A percentile compares a stretch with the other conserved stretches of the same genome.
Evolutionary conservation across 2,113 vertebrate species (phyloP).

Genomic region (Rhizomys pruinosus): DNA sequence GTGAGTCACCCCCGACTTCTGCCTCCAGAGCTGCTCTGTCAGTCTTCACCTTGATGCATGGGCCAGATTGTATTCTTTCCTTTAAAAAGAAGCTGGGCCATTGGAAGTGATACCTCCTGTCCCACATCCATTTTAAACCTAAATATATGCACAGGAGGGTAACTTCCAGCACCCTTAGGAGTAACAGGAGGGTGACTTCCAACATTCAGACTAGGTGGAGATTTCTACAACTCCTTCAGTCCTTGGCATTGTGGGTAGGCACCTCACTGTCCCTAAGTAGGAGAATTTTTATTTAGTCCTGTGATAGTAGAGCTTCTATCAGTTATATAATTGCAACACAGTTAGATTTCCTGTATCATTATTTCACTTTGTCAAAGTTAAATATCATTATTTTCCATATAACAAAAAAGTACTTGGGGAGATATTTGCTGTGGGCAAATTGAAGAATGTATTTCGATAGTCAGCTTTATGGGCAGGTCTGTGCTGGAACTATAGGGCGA

Average conservation of each 20-base stretch:
- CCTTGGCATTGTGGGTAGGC: background rate
- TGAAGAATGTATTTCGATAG: constrained; percentile 1
- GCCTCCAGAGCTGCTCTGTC: background rate
- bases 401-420: background rate
- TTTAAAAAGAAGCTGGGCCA: background rate
- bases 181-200: background rate
- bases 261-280: background rate
- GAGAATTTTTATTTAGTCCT: background rate
- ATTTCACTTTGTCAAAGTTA: background rate
- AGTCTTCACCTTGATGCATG: background rate
- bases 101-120: background rate
- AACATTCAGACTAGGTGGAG: background rate
- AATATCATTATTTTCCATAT: background rate
- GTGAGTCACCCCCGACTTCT: background rate
- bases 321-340: background rate
- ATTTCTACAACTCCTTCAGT: background rate
- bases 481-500: background rate
- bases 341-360: background rate
- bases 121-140: background rate
- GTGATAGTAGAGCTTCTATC: background rate
- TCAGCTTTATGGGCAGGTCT: background rate
- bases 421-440: background rate
- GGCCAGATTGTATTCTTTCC: background rate
- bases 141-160: background rate
- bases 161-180: background rate